Conservation (phyloP, 2,797 vertebrate genomes). For the Serranus cabrilla region DNA sequence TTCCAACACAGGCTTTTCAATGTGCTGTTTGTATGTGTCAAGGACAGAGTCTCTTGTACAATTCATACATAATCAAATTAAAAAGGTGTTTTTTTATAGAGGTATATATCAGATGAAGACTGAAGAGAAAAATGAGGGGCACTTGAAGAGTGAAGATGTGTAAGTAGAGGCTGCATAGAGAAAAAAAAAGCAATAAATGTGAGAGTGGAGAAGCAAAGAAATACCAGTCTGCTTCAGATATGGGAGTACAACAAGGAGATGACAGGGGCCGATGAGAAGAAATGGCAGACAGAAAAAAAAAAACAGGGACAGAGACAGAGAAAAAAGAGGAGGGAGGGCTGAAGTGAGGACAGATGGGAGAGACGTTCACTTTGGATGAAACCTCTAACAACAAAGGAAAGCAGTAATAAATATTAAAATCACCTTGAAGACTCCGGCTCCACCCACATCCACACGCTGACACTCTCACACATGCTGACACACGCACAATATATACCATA, state of each 20-base stretch:
- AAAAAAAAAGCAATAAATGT: slow-evolving; percentile 15
- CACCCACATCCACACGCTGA: slow-evolving; percentile 17
- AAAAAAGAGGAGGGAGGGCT: slow-evolving; percentile 1
- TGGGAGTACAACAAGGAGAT: slow-evolving; percentile 3
- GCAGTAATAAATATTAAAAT: slow-evolving; percentile 60
- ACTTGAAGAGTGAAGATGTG: not conserved
- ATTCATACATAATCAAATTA: slow-evolving; percentile 15
- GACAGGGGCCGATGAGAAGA: slow-evolving; percentile 20
- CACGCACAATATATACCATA: slow-evolving; percentile 8
- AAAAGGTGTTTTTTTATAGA: slow-evolving; percentile 1
- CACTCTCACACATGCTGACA: slow-evolving; percentile 11
- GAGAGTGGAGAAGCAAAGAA: slow-evolving; percentile 16
- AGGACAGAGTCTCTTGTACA: slow-evolving; percentile 7
- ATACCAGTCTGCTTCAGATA: slow-evolving; percentile 21
- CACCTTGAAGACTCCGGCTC: slow-evolving; percentile 52
- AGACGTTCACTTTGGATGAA: slow-evolving; percentile 17
- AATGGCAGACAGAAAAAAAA: slow-evolving; percentile 11
- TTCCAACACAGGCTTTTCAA: not conserved
- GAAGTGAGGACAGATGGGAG: slow-evolving; percentile 13
- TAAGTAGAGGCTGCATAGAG: not conserved
- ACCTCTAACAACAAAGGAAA: slow-evolving; percentile 37
- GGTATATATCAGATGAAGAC: too few relatives aligned
- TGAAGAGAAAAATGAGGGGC: not conserved
- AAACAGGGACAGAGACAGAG: not conserved
- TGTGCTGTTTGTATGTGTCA: slow-evolving; percentile 1